Evolutionary conservation across 2,888 invertebrate genomes (phyloP), one percentile per base, ranked within the genome.

Genomic region (Lycaena phlaeas): DNA sequence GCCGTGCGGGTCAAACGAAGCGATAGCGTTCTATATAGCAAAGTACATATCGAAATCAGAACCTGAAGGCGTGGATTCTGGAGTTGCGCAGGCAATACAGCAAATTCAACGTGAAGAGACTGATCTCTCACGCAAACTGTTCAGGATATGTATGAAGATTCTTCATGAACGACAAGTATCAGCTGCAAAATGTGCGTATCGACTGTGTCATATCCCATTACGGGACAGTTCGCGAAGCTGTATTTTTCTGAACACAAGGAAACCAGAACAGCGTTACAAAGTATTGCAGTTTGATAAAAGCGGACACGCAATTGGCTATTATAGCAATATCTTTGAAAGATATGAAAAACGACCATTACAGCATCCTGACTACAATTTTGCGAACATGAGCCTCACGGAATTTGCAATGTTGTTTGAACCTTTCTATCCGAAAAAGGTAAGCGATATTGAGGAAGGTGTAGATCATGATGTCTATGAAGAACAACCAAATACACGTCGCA

Each of bases 121-220:
- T 42, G 39, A 55, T 27, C 18, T 56, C 15, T 50, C 53, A 12
- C 46, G 48, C 18, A 52, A 52, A 25, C 46, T 61, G 4, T 61
- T 61, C 36, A 47, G 36, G 22, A 44, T 58, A 41, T 61, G 56
- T 26, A 59, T 60, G 57, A 38, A 38, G 11, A 57, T 63, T 41
- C 37, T 63, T 11, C 40, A 52, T 15, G 52, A 61, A 48, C 41
- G 57, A 28, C 54, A 58, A 53, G 48, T 62, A 7, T 59, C 59
- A 54, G 59, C 10, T 27, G 38, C 15, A 15, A 57, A 62, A 54
- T 59, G 55, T 42, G 58, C 43, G 9, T 59, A 40, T 45, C 36
- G 55, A 18, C 48, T 62, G 25, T 38, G 44, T 42, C 44, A 46
- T 44, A 36, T 44, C 11, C 36, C 27, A 37, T 18, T 46, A 15